Conservation (phyloP, 2,797 vertebrate genomes). For the Xyrichtys novacula region DNA sequence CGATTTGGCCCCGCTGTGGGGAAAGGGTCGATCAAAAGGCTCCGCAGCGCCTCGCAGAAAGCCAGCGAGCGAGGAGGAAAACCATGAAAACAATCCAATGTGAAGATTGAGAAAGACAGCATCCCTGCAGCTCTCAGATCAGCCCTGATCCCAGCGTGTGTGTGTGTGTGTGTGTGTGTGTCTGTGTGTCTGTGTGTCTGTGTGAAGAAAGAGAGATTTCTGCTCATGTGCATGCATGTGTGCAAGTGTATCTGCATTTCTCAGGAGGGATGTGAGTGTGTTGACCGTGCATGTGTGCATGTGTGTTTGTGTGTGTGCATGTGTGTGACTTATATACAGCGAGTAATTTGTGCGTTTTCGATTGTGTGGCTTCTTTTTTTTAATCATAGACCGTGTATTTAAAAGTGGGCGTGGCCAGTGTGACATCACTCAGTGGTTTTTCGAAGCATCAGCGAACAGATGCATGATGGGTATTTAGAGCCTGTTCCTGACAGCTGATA, state of each 20-base stretch:
- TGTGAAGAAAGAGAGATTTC: neutral
- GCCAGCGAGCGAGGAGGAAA: constrained; percentile 32
- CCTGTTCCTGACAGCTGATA: too few relatives aligned
- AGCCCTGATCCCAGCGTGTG: constrained; percentile 78
- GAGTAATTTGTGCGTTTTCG: neutral
- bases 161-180: constrained; percentile 38
- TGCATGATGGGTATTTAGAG: too few relatives aligned
- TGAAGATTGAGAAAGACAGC: constrained; percentile 47
- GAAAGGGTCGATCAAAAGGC: constrained; percentile 38
- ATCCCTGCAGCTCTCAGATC: constrained; percentile 58
- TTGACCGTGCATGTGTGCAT: neutral
- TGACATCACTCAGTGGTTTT: neutral
- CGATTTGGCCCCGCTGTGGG: constrained; percentile 64
- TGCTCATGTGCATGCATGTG: constrained; percentile 44
- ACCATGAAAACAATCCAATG: constrained; percentile 20
- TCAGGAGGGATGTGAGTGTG: constrained; percentile 9
- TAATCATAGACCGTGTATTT: neutral
- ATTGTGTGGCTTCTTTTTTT: neutral
- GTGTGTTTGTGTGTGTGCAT: constrained; percentile 1
- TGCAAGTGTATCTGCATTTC: constrained; percentile 2
- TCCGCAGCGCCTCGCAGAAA: constrained; percentile 24
- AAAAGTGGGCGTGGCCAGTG: neutral
- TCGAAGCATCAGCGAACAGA: neutral
- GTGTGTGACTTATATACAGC: neutral
- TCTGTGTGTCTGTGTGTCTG: constrained; percentile 2